Conservation (phyloP, 2,888 invertebrate species). For the Allolobophora icterica region DNA sequence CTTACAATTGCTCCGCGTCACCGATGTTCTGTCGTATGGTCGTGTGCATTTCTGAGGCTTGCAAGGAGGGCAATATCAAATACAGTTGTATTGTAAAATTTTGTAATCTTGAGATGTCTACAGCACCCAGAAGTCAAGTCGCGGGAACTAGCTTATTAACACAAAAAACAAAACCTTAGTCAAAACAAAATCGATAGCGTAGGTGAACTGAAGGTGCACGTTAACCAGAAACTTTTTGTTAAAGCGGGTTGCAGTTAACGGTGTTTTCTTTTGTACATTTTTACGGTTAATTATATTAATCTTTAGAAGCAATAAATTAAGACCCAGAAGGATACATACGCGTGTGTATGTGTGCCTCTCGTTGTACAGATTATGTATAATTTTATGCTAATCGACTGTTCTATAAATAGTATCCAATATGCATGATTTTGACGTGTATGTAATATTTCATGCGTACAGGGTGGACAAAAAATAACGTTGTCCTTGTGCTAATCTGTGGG, state of each 20-base stretch:
- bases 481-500: background rate
- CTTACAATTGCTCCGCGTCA: too few species aligned
- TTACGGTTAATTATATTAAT: slow-evolving; percentile 21
- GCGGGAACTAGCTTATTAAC: too few species aligned
- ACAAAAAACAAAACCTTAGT: too few species aligned
- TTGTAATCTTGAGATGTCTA: too few species aligned
- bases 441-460: background rate
- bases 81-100: too few species aligned
- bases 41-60: too few species aligned
- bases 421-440: background rate
- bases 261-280: background rate
- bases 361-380: background rate
- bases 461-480: background rate
- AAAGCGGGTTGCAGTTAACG: background rate
- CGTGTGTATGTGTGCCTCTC: background rate
- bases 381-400: background rate
- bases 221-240: background rate
- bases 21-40: too few species aligned
- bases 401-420: background rate
- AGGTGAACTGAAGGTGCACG: too few species aligned
- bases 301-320: background rate
- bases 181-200: too few species aligned
- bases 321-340: background rate
- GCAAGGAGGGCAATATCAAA: too few species aligned
- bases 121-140: too few species aligned